Conservation (phyloP, 2,888 invertebrate species). For the Leucoma salicis region DNA sequence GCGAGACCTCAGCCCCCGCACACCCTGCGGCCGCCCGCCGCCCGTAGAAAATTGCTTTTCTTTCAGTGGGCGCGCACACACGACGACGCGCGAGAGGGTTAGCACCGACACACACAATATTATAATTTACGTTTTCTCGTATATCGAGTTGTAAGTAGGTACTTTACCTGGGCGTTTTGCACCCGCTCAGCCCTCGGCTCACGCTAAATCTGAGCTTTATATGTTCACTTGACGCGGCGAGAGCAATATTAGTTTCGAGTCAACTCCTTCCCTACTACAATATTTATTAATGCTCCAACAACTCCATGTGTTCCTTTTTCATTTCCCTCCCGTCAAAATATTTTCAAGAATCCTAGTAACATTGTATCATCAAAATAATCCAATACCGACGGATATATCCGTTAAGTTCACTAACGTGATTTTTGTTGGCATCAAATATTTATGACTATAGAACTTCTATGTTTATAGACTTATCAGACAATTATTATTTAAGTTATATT, state of each 20-base stretch:
- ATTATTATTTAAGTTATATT: too few relatives aligned
- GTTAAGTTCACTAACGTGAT: constrained; percentile 9
- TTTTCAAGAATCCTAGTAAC: constrained; percentile 39
- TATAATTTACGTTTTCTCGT: constrained; percentile 82
- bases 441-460: constrained; percentile 2
- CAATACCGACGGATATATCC: constrained; percentile 6
- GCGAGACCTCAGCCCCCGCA: constrained; percentile 70
- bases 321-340: constrained; percentile 51
- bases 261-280: constrained; percentile 75
- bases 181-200: constrained; percentile 76
- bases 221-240: constrained; percentile 81
- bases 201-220: constrained; percentile 82
- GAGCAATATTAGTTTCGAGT: constrained; percentile 80
- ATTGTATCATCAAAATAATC: constrained; percentile 3
- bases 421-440: constrained; percentile 18
- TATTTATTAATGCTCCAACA: constrained; percentile 75
- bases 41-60: constrained; percentile 81
- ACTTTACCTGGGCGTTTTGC: constrained; percentile 80
- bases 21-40: constrained; percentile 50
- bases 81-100: constrained; percentile 70
- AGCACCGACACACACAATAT: constrained; percentile 79
- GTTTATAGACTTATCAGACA: too few relatives aligned
- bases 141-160: constrained; percentile 80
- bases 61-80: constrained; percentile 80
- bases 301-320: constrained; percentile 44